Evolutionary conservation across 2,113 vertebrate species (phyloP), one percentile per base, ranked within the genome.

Genomic region (Clarias batrachus): DNA sequence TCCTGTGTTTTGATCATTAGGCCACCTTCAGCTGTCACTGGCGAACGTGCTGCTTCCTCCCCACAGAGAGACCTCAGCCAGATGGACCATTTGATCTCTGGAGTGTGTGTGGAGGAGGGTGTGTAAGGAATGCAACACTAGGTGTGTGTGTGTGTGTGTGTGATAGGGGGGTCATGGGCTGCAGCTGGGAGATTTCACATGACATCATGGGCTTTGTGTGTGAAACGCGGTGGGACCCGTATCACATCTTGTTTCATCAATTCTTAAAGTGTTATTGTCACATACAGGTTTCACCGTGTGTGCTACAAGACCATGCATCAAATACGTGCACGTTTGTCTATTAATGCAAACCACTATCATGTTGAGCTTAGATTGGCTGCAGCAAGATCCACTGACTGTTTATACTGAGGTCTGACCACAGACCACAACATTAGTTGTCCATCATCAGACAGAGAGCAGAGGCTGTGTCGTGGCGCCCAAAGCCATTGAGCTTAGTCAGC

Each of bases 111-210:
- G 83, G 77, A 74, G 68, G 85, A 84, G 86, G 84, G 89, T 89
- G 79, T 89, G 81, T 84, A 87, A 81, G 81, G 90, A 87, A 89
- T 91, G 88, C 87, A 86, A 56, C 74, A 79, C 84, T 82, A 85
- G 81, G 86, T 87, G 87, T 86, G 88, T 74, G 81, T 86, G 41
- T 41, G 86, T 87, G 87, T 86, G 86, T 80, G 81, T 80, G 81
- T 84, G 85, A 80, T 83, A 68, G 76, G 83, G 82, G 83, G 78
- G 48, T 81, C 81, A 85, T 77, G 83, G 85, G 86, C 87, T 85
- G 88, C 91, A 91, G 90, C 90, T 91, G 92, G 86, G 81, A 91
- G 86, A 85, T 81, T 92, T 92, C 90, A 89, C 92, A 92, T 91
- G 90, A 92, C 89, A 91, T 92, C 91, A 91, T 86, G 56, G 84